Percentiles rank a stretch among this genome's conserved stretches.
Conservation (phyloP, 2,113 vertebrate species). For the Platysternon megacephalum region DNA sequence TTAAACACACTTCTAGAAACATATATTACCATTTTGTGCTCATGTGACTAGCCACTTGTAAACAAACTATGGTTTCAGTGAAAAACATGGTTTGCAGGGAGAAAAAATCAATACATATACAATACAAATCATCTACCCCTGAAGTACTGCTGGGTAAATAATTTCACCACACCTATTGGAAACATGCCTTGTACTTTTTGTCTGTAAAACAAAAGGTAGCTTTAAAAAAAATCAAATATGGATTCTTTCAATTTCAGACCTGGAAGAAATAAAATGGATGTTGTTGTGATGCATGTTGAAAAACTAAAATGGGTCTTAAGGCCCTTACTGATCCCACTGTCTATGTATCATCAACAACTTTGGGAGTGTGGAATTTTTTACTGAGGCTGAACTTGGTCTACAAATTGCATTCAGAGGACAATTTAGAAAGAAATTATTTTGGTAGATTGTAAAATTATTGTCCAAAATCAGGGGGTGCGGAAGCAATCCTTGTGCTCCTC, state of each 20-base stretch:
- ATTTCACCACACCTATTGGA: background rate
- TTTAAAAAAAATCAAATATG: background rate
- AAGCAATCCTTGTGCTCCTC: background rate
- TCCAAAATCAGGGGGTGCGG: background rate
- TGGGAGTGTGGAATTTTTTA: background rate
- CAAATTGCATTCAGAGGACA: background rate
- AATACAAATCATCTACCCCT: background rate
- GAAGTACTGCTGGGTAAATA: background rate
- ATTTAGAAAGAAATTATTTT: background rate
- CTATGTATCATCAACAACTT: background rate
- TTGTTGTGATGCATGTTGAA: background rate
- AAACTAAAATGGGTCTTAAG: background rate
- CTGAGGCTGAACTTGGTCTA: background rate
- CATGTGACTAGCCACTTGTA: background rate
- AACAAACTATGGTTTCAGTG: background rate
- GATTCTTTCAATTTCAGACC: background rate
- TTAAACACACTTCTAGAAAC: background rate
- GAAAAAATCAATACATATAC: too few species aligned
- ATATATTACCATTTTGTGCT: background rate
- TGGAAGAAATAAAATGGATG: background rate
- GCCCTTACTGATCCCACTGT: background rate
- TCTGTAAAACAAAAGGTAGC: background rate
- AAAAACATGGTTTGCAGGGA: background rate
- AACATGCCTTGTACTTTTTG: background rate
- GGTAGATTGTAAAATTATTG: background rate